phyloP scores from a whole-genome alignment of 2,113 vertebrate species.

The Macrotus californicus region DNA sequence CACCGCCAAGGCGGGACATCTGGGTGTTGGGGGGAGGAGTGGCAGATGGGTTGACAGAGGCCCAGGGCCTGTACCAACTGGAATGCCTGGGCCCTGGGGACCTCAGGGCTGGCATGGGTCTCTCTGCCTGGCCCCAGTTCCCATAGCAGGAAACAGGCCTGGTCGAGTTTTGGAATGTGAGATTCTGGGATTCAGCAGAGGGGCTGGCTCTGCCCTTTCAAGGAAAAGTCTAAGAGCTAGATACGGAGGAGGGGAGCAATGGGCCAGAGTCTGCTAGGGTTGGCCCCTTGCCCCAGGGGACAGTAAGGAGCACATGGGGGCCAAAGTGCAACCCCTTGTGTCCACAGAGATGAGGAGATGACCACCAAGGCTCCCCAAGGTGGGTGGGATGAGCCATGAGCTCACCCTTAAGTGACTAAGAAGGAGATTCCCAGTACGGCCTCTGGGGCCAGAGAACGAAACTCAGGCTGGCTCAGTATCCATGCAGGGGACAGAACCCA shows the following conservation, averaged over 20 bases:
- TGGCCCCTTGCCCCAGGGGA: slow-evolving; percentile 15
- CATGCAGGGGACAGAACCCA: neutral
- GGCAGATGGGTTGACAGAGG: slow-evolving; percentile 10
- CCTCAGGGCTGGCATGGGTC: slow-evolving; percentile 33
- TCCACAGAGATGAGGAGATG: neutral
- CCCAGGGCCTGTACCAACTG: neutral
- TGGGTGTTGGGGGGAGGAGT: slow-evolving; percentile 29
- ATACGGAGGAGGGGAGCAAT: neutral
- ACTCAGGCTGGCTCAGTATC: neutral
- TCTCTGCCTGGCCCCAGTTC: slow-evolving; percentile 36
- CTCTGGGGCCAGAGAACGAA: neutral
- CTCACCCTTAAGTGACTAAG: neutral
- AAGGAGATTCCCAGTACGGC: neutral
- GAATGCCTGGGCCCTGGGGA: neutral
- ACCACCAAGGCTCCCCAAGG: neutral
- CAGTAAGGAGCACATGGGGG: neutral
- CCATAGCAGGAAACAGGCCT: slow-evolving; percentile 49
- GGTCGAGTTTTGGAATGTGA: slow-evolving; percentile 44
- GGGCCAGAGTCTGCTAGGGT: neutral
- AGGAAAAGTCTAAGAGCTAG: slow-evolving; percentile 57
- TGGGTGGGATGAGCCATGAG: neutral
- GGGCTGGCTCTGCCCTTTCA: slow-evolving; percentile 70
- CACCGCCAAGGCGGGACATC: slow-evolving; percentile 48
- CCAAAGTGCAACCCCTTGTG: neutral
- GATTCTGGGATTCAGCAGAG: slow-evolving; percentile 40